phyloP scores from a whole-genome alignment of 2,797 vertebrate species.

The Siniperca obscura region DNA sequence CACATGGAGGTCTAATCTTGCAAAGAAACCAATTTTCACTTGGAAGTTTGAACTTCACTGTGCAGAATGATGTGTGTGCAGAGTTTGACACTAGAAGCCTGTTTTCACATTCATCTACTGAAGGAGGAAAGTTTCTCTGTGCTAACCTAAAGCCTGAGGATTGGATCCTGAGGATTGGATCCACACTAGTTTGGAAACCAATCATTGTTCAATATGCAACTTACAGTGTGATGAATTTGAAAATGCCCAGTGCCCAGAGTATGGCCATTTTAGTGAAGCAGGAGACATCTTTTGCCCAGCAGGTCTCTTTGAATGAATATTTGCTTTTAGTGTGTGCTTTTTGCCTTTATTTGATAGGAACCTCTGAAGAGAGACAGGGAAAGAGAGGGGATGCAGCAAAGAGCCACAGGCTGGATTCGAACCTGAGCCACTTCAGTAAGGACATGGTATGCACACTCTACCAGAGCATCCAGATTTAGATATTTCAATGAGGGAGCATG shows the following conservation, averaged over 20 bases:
- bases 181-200: neutral
- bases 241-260: neutral
- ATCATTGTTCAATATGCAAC: neutral
- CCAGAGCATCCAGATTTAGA: too few species aligned
- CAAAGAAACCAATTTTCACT: neutral
- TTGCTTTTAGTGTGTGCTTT: too few species aligned
- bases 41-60: neutral
- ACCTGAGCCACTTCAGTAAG: too few species aligned
- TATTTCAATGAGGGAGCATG: neutral
- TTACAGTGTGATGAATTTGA: neutral
- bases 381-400: too few species aligned
- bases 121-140: neutral
- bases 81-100: neutral
- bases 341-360: too few species aligned
- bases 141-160: neutral
- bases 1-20: neutral
- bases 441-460: too few species aligned
- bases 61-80: neutral
- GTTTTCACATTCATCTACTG: neutral
- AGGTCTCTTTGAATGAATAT: too few species aligned
- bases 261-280: neutral
- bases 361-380: too few species aligned
- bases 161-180: too few species aligned
- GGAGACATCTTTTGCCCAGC: neutral
- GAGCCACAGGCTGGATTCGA: too few species aligned